Conservation (phyloP, 2,113 vertebrate species). For the human region GRCh38 chr1:63488501-63489000, state of each 20-base stretch:
- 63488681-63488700: constrained; percentile 32
- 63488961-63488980: constrained; percentile 67
- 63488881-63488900: constrained; percentile 81
- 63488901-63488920: constrained; percentile 79
- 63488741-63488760: constrained; percentile 9
- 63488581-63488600: constrained; percentile 28
- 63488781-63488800: constrained; percentile 11
- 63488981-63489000: constrained; percentile 74
- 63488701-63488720: not conserved
- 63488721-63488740: not conserved
- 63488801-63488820: constrained; percentile 17
- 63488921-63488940: constrained; percentile 77
- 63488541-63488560: constrained; percentile 39
- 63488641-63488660: constrained; percentile 43
- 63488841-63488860: constrained; percentile 62
- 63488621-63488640: constrained; percentile 16
- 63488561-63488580: not conserved
- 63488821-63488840: constrained; percentile 44
- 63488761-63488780: not conserved
- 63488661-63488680: constrained; percentile 6
- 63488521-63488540: not conserved
- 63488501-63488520: constrained; percentile 30
- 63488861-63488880: constrained; percentile 78
- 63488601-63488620: not conserved
- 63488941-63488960: constrained; percentile 76